Base-by-base conservation (phyloP, 1,140 invertebrate genomes). In the Agraylea sexmaculata region DNA sequence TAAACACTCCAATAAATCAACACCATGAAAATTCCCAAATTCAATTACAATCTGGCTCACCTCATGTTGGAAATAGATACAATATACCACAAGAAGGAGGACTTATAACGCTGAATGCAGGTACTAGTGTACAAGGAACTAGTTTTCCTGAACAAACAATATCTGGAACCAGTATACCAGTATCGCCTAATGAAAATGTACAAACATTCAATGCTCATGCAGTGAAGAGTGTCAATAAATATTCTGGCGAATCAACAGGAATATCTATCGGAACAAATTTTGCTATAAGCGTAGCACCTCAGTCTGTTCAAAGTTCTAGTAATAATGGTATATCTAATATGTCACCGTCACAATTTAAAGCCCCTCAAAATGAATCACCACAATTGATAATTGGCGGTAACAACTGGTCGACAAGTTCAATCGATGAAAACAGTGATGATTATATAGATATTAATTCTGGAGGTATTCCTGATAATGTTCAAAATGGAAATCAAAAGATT, bases 191-290 rank as follows among this genome's bases (percentile, higher is more conserved):
- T 29, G 33, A 35, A 20, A 19, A 25, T 32, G 32, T 35, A 10
- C 35, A 38, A 29, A 29, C 13, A 15, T 43, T 25, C 17, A 44
- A 44, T 28, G 36, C 21, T 11, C 35, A 49, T 21, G 39, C 42
- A 19, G 23, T 49, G 13, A 45, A 42, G 37, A 40, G 45, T 19
- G 45, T 45, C 40, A 31, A 40, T 34, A 20, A 40, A 22, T 43
- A 49, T 12, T 33, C 43, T 33, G 43, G 37, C 16, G 64, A 68
- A 47, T 56, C 48, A 1, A 50, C 65, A 20, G 57, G 64, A 42
- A 66, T 66, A 41, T 62, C 64, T 28, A 66, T 68, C 37, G 58
- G 59, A 19, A 68, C 62, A 11, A 66, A 68, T 40, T 61, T 68
- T 51, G 65, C 64, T 36, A 66, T 68, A 35, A 56, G 55, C 52